phyloP scores from a whole-genome alignment of 2,797 vertebrate genomes.

The Prunella strophiata region DNA sequence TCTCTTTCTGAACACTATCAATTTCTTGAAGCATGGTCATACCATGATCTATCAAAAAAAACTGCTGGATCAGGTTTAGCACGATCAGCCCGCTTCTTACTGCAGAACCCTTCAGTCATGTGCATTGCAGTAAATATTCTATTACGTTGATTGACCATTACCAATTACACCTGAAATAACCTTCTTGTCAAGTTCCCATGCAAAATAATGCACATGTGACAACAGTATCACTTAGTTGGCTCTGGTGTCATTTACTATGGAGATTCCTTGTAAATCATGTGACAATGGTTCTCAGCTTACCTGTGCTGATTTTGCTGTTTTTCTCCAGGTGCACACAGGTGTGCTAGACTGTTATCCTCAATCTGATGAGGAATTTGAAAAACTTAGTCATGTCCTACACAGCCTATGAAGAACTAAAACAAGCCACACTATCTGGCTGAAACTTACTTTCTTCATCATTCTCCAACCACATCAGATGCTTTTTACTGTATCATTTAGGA shows the following conservation, averaged over 20 bases:
- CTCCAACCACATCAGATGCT: neutral
- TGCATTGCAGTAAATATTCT: neutral
- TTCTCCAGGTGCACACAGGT: neutral
- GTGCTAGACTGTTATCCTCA: neutral
- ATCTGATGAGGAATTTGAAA: neutral
- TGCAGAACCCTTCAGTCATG: neutral
- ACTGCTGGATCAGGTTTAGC: neutral
- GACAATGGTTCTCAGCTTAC: neutral
- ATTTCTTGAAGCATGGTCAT: conserved; percentile 24
- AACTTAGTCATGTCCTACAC: neutral
- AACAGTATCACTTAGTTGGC: neutral
- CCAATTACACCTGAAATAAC: neutral
- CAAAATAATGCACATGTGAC: neutral
- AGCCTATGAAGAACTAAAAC: neutral
- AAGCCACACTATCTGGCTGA: neutral
- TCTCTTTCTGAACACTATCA: conserved; percentile 1
- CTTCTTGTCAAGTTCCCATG: neutral
- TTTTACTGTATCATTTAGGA: neutral
- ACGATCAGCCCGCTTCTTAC: conserved; percentile 27
- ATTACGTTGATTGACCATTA: conserved; percentile 33
- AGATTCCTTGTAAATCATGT: neutral
- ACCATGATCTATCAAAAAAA: conserved; percentile 15
- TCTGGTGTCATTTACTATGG: neutral
- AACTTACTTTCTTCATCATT: neutral
- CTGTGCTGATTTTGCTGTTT: neutral